phyloP scores from a whole-genome alignment of 2,888 invertebrate genomes.

The Cylindroiulus punctatus region DNA sequence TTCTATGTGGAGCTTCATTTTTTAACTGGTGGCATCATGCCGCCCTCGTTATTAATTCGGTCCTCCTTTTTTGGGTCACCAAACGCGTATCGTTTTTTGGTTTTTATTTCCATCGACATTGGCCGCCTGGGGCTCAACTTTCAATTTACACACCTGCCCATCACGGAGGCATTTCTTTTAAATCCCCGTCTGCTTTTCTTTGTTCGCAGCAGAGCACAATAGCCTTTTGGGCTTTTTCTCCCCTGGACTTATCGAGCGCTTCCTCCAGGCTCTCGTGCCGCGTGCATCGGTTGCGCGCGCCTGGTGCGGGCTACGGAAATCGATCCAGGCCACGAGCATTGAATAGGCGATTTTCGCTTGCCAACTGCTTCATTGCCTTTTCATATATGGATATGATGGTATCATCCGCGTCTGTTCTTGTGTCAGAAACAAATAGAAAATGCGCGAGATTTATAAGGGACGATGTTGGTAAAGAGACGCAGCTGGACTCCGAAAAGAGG shows the following conservation, averaged over 20 bases:
- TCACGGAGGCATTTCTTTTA: neutral
- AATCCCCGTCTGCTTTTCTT: constrained; percentile 1
- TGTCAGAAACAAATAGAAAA: constrained; percentile 40
- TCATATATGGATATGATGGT: constrained; percentile 16
- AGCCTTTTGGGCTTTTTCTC: neutral
- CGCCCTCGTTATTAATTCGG: neutral
- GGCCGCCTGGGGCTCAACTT: neutral
- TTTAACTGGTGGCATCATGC: neutral
- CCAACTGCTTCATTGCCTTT: constrained; percentile 43
- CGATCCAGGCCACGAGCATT: constrained; percentile 4
- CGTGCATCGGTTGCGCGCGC: neutral
- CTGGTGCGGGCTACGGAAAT: constrained; percentile 24
- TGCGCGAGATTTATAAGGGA: constrained; percentile 30
- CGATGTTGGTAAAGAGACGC: neutral
- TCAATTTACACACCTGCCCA: constrained; percentile 36
- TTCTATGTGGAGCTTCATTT: too few relatives aligned
- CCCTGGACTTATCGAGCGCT: neutral
- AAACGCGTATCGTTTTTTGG: neutral
- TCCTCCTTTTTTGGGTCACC: neutral
- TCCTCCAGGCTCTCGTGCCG: neutral
- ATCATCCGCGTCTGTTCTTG: neutral
- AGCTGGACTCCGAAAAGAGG: constrained; percentile 5
- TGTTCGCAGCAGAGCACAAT: neutral
- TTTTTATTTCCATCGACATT: neutral
- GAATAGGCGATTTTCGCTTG: neutral